Evolutionary conservation across 1,140 invertebrate genomes (phyloP).

Genomic region (Leucophenga varia): DNA sequence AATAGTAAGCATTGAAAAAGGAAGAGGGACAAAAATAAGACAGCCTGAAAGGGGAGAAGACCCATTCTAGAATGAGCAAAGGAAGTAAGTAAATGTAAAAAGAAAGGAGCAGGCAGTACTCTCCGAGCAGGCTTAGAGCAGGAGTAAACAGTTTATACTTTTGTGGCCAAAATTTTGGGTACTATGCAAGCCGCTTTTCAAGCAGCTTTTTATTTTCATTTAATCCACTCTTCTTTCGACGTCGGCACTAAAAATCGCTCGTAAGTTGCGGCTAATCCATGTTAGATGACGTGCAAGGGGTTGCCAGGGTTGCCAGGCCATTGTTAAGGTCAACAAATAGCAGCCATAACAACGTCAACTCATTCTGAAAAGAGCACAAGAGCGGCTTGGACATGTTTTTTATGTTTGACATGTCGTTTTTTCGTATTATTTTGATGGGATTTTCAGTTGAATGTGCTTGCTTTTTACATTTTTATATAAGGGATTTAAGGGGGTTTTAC

Average conservation of each 20-base stretch:
- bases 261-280: conserved; percentile 28
- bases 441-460: conserved; percentile 9
- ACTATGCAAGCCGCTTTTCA: too few species aligned
- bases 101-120: too few species aligned
- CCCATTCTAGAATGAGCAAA: too few species aligned
- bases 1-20: too few species aligned
- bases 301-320: conserved; percentile 18
- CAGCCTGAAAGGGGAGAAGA: too few species aligned
- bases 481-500: conserved; percentile 15
- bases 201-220: too few species aligned
- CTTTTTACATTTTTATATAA: conserved; percentile 24
- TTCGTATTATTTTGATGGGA: conserved; percentile 24
- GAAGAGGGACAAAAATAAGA: too few species aligned
- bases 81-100: too few species aligned
- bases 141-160: too few species aligned
- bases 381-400: conserved; percentile 21
- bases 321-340: conserved; percentile 25
- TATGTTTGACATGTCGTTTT: conserved; percentile 23
- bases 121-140: too few species aligned
- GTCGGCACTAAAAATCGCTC: conserved; percentile 14
- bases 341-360: neutral
- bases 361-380: conserved; percentile 11
- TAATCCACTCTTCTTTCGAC: conserved; percentile 14
- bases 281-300: too few species aligned
- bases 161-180: too few species aligned